Base-by-base conservation (phyloP, 2,888 invertebrate genomes). In the Tridacna gigas region DNA sequence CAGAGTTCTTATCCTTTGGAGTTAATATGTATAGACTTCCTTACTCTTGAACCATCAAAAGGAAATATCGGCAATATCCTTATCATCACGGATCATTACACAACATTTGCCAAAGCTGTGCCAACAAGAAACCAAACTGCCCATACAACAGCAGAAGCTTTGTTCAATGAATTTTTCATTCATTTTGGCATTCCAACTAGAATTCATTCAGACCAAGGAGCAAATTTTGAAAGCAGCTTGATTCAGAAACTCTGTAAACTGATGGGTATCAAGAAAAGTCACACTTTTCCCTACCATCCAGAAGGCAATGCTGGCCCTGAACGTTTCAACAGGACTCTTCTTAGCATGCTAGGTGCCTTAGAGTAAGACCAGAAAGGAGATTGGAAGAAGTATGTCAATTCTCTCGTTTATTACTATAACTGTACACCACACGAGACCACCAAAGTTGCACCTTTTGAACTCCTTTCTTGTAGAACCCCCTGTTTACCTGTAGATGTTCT, bases 61-160 rank as follows among this genome's bases (percentile, higher is more conserved):
- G 22, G 65, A 12, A 65, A 18, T 25, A 65, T 65, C n/a, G 20
- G 65, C 65, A 65, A 65, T 65, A 18, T 65, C n/a, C 22, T n/a
- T 12, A 65, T 65, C 22, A n/a, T 65, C 12, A n/a, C 65, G 11
- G 13, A 65, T 65, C 65, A 25, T 25, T 65, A 65, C 65, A 65
- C 65, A 18, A 65, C 11, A 65, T 65, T 65, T 65, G 65, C 65
- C 12, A 18, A 65, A n/a, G 65, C 65, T 22, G 12, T 65, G 12
- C 65, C 65, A 12, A 65, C 65, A 65, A 65, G n/a, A n/a, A 65
- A 65, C 25, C 65, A 65, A 65, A 18, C 65, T 22, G 11, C 22
- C 12, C 12, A 65, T 13, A 65, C 65, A 12, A 65, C 13, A 18
- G 65, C 65, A 18, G 65, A 65, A 25, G 25, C 65, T 22, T n/a